These are phyloP conservation scores for Drosophila subobscura DNA, from an alignment of 1,140 invertebrate genomes.

Conservation along the genomic window DNA sequence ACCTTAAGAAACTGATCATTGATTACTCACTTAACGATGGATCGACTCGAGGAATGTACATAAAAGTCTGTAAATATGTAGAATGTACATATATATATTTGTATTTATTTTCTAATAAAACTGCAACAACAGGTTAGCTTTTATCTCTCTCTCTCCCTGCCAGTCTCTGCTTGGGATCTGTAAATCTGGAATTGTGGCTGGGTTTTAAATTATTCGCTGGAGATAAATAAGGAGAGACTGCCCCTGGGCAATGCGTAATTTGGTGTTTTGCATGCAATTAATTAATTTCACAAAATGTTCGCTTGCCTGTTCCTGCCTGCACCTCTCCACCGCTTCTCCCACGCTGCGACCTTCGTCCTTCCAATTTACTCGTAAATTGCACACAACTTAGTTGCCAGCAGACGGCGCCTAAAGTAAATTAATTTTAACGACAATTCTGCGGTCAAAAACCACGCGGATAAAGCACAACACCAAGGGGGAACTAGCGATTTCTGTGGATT, in stretches of 20 bases:
- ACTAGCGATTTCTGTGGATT: conserved; percentile 53
- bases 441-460: not conserved
- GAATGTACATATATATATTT: no score
- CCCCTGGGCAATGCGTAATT: conserved; percentile 67
- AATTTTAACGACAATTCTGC: conserved; percentile 37
- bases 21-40: not conserved
- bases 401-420: conserved; percentile 38
- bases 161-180: conserved; percentile 2
- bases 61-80: no score
- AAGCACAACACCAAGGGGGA: not conserved
- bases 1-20: conserved; percentile 15
- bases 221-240: conserved; percentile 41
- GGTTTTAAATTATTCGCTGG: conserved; percentile 43
- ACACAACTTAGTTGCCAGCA: conserved; percentile 12
- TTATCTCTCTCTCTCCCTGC: not conserved
- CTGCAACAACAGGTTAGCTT: conserved; percentile 37
- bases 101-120: conserved; percentile 23
- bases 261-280: conserved; percentile 74
- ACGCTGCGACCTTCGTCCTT: conserved; percentile 4
- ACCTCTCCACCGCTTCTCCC: not conserved
- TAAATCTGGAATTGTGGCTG: conserved; percentile 14
- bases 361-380: conserved; percentile 22
- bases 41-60: conserved; percentile 12
- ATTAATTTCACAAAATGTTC: conserved; percentile 50
- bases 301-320: not conserved